Conservation (phyloP, 2,888 invertebrate species). For the Amiota minor region DNA sequence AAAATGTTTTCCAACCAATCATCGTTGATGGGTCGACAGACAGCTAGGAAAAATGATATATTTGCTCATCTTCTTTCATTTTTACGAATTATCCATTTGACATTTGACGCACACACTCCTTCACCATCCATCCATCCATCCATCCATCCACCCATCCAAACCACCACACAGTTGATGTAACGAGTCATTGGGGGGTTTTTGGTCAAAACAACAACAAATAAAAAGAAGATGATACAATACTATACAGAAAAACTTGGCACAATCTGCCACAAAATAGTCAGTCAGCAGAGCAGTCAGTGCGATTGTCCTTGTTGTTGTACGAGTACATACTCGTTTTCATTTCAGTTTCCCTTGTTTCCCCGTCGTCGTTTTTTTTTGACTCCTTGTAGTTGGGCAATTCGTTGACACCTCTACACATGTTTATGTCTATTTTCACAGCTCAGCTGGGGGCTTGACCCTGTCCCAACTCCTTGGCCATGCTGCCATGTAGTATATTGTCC, state of each 20-base stretch:
- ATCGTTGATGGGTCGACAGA: background rate
- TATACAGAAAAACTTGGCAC: conserved; percentile 52
- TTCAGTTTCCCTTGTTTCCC: too few species aligned
- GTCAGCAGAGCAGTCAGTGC: conserved; percentile 24
- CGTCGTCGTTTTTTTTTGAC: too few species aligned
- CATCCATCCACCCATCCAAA: conserved; percentile 1
- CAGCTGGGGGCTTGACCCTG: conserved; percentile 38
- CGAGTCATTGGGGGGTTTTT: conserved; percentile 14
- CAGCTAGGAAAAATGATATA: conserved; percentile 18
- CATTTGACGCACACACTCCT: conserved; percentile 26
- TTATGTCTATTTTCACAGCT: conserved; percentile 13
- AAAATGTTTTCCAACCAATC: too few species aligned
- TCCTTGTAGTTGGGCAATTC: conserved; percentile 15
- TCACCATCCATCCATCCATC: background rate
- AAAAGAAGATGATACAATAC: conserved; percentile 55
- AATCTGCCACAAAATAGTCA: conserved; percentile 50
- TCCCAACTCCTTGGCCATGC: conserved; percentile 1
- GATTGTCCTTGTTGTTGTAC: background rate
- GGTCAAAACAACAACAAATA: conserved; percentile 17
- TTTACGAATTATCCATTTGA: conserved; percentile 30
- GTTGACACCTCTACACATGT: conserved; percentile 16
- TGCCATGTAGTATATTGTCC: conserved; percentile 15
- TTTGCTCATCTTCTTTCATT: conserved; percentile 25
- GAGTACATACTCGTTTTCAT: too few species aligned
- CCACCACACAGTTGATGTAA: background rate